Percentiles rank a stretch among this genome's conserved stretches.
Evolutionary conservation across 2,888 invertebrate species (phyloP).

Genomic region (Melipona beecheii): DNA sequence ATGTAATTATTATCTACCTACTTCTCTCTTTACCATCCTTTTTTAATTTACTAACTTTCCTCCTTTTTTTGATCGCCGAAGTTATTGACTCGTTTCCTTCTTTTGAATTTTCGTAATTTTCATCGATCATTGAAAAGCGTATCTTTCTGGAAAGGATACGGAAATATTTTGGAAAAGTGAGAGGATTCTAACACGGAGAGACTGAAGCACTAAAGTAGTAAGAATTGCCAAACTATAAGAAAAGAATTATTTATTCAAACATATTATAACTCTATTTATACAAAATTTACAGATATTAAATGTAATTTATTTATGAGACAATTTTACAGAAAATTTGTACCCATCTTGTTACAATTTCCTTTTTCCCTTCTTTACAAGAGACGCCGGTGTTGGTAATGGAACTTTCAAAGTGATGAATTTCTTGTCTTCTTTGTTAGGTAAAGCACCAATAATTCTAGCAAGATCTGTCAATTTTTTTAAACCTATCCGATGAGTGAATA

Average conservation of each 20-base stretch:
- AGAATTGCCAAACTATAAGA: neutral
- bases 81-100: neutral
- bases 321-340: constrained; percentile 24
- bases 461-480: constrained; percentile 76
- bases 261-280: neutral
- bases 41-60: neutral
- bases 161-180: neutral
- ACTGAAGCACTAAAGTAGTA: neutral
- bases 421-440: constrained; percentile 74
- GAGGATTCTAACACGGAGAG: neutral
- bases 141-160: neutral
- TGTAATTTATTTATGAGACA: neutral
- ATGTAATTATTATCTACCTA: constrained; percentile 22
- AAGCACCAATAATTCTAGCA: constrained; percentile 75
- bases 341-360: constrained; percentile 52
- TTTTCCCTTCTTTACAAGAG: constrained; percentile 58
- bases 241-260: constrained; percentile 12
- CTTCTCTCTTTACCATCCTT: neutral
- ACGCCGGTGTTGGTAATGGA: constrained; percentile 74
- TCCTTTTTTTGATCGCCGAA: neutral
- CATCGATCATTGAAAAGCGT: neutral
- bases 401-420: constrained; percentile 74
- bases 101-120: too few species aligned
- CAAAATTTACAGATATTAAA: neutral
- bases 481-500: constrained; percentile 70